These are phyloP conservation scores for Indicator indicator DNA, from an alignment of 2,113 vertebrate species.

Conservation along the genomic window DNA sequence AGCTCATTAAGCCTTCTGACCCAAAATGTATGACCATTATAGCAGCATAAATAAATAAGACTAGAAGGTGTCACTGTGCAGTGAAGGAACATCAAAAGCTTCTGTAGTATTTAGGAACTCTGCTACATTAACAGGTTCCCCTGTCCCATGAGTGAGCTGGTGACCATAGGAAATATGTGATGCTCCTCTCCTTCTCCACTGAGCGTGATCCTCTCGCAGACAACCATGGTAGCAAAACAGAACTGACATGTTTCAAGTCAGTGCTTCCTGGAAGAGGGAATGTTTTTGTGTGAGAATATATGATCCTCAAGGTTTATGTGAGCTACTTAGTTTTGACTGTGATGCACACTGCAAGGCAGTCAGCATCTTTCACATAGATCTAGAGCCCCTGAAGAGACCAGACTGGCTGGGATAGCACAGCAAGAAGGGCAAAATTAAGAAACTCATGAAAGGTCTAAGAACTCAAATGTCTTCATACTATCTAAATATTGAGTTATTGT, in stretches of 20 bases:
- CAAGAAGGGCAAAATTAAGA: not conserved
- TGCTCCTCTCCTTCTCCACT: not conserved
- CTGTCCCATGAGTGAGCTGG: accelerated
- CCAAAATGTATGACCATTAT: not conserved
- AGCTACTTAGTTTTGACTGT: not conserved
- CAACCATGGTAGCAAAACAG: not conserved
- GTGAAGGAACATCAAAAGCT: not conserved
- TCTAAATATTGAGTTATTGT: not conserved
- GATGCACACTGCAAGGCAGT: not conserved
- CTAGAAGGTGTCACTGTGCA: not conserved
- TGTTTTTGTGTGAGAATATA: not conserved
- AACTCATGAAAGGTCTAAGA: not conserved
- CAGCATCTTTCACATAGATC: not conserved
- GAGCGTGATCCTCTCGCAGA: not conserved
- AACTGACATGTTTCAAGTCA: not conserved
- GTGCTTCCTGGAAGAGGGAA: not conserved
- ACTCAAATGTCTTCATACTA: not conserved
- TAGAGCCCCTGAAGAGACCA: not conserved
- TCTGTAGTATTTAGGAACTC: not conserved
- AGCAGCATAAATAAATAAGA: not conserved
- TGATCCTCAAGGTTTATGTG: not conserved
- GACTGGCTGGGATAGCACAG: not conserved
- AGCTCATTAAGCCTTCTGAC: not conserved
- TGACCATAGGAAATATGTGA: accelerated
- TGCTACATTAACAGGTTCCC: not conserved